Percentiles rank a stretch among this genome's conserved stretches.
phyloP scores from a whole-genome alignment of 1,140 invertebrate species.

The Arctopsyche grandis region DNA sequence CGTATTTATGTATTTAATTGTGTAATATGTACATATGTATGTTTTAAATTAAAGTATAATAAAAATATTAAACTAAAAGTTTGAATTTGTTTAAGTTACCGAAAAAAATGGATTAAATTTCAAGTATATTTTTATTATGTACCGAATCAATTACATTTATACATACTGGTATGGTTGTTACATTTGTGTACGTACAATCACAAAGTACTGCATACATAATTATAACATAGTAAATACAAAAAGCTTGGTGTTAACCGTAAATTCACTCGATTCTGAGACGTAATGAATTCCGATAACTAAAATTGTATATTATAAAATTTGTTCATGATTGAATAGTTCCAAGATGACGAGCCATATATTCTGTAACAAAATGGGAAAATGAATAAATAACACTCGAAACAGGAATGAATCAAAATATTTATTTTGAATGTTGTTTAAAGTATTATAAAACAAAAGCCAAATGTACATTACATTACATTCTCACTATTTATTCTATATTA shows the following conservation, averaged over 20 bases:
- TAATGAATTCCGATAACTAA: neutral
- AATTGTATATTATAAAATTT: conserved; percentile 44
- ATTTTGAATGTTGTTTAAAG: neutral
- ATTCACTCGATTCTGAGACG: neutral
- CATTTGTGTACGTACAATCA: conserved; percentile 4
- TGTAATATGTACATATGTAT: too few relatives aligned
- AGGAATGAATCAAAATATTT: conserved; percentile 22
- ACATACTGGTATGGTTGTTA: conserved; percentile 42
- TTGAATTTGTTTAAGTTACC: too few relatives aligned
- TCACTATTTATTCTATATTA: neutral
- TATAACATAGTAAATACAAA: neutral
- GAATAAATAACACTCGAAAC: neutral
- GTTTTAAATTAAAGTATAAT: too few relatives aligned
- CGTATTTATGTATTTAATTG: too few relatives aligned
- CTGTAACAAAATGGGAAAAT: conserved; percentile 49
- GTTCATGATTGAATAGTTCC: conserved; percentile 36
- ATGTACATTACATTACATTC: neutral
- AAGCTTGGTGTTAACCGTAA: neutral
- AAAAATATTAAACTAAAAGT: too few relatives aligned
- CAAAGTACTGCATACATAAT: conserved; percentile 3
- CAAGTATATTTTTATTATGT: conserved; percentile 47
- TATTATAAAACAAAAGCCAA: conserved; percentile 18
- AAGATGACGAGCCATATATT: conserved; percentile 40
- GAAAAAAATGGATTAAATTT: too few relatives aligned
- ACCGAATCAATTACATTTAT: conserved; percentile 46